Evolutionary conservation across 2,797 vertebrate genomes (phyloP).

Genomic region (Nyctibius grandis): DNA sequence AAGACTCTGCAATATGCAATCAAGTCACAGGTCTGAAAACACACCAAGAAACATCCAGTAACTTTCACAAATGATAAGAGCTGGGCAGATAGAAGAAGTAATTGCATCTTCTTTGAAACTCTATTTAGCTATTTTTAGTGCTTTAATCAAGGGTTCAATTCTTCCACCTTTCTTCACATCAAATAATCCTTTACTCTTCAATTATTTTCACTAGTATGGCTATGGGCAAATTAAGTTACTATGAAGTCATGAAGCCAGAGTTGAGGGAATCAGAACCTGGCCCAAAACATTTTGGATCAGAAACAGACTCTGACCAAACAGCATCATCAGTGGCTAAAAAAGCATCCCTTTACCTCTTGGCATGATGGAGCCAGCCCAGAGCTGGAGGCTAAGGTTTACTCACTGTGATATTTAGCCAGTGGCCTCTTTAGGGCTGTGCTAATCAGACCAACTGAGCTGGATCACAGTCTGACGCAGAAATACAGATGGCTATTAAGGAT

Average conservation of each 20-base stretch:
- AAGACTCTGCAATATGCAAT: conserved; percentile 44
- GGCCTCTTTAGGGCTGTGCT: neutral
- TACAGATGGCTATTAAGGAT: conserved; percentile 52
- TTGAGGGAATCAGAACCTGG: neutral
- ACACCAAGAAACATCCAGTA: conserved; percentile 36
- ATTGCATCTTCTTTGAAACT: conserved; percentile 45
- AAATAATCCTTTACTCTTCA: neutral
- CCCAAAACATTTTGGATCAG: neutral
- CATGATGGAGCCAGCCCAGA: neutral
- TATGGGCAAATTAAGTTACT: neutral
- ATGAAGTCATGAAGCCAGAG: neutral
- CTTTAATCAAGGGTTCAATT: conserved; percentile 30
- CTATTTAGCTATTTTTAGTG: conserved; percentile 50
- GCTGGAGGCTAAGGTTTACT: neutral
- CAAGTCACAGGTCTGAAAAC: conserved; percentile 64
- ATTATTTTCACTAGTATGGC: neutral
- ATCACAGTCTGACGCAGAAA: neutral
- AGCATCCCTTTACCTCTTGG: neutral
- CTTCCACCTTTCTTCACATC: conserved; percentile 15
- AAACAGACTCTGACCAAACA: neutral
- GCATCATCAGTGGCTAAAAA: neutral
- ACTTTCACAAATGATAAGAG: conserved; percentile 50
- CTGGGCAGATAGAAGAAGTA: conserved; percentile 50
- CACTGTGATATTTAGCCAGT: conserved; percentile 12
- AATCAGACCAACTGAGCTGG: conserved; percentile 20